A percentile compares a stretch with the other conserved stretches of the same genome.
Conservation (phyloP, 2,113 vertebrate species). For the Potamarius usumacintae region DNA sequence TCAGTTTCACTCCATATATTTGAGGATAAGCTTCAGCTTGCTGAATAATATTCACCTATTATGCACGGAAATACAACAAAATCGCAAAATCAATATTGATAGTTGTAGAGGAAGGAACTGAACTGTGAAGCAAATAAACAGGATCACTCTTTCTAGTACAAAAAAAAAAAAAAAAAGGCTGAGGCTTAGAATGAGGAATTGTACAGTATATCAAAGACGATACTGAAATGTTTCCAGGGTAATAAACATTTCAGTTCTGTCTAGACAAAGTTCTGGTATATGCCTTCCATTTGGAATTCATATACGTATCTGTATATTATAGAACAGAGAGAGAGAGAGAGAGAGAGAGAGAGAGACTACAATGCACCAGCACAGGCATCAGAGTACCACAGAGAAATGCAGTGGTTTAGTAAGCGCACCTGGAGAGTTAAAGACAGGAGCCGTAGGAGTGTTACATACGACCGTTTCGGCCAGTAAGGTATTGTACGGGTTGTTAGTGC, state of each 20-base stretch:
- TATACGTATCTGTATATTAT: not conserved
- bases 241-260: not conserved
- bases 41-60: not conserved
- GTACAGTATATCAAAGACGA: not conserved
- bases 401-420: conserved; percentile 90
- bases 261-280: not conserved
- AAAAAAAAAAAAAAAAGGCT: conserved; percentile 29
- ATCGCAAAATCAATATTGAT: not conserved
- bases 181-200: not conserved
- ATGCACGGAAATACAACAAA: not conserved
- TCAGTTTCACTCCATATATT: not conserved
- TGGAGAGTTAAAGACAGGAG: conserved; percentile 99
- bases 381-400: conserved; percentile 33
- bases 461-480: conserved; percentile 99
- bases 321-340: conserved; percentile 41
- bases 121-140: conserved; percentile 51
- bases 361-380: conserved; percentile 43
- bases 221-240: not conserved
- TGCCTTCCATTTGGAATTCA: not conserved
- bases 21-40: not conserved
- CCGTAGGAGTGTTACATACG: conserved; percentile 98
- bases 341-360: conserved; percentile 59
- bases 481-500: conserved; percentile 99
- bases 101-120: not conserved
- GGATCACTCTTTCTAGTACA: conserved; percentile 62